Base-by-base conservation (phyloP, 2,888 invertebrate species). In the Himalopsyche japonica region DNA sequence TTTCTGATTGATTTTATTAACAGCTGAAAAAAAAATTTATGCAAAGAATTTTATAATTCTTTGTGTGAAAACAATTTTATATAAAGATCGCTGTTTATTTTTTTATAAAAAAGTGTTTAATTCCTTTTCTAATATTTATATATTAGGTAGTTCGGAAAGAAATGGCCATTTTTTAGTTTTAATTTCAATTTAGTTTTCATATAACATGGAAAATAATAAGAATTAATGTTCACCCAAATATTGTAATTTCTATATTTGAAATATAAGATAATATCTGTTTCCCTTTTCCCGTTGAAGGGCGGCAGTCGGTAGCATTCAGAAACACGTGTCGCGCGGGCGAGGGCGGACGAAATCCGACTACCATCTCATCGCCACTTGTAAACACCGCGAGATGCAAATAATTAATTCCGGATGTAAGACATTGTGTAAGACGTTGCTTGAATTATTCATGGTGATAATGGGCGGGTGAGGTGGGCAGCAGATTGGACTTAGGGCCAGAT, bases 381-480 rank as follows among this genome's bases (percentile, higher is more conserved):
- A 85, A 83, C 85, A 84, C 83, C 82, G 80, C 34, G 85, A 84
- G 83, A 83, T 64, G 85, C 84, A 85, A 86, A 86, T 86, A 86
- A 86, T 86, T 86, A 86, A 86, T 85, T 85, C 86, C 85, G 82
- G 84, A 85, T 86, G 86, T 86, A 86, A 85, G 86, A 85, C 86
- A 86, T 84, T 85, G 86, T 86, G 80, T 86, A 85, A 86, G 86
- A 86, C 85, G 84, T 57, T 32, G 84, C 24, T 78, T 86, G 86
- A 86, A 86, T 86, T 84, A 86, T 86, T 86, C 86, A 86, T 86
- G 77, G 80, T 82, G 86, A 85, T 86, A 85, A 86, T 85, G 79
- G 79, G 70, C 70, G 70, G 70, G 27, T 27, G 15, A 70, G 70
- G 70, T 70, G 70, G 70, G 70, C 70, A 27, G 70, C 70, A 70